Conservation (phyloP, 1,140 invertebrate genomes). For the Paralvinella palmiformis region DNA sequence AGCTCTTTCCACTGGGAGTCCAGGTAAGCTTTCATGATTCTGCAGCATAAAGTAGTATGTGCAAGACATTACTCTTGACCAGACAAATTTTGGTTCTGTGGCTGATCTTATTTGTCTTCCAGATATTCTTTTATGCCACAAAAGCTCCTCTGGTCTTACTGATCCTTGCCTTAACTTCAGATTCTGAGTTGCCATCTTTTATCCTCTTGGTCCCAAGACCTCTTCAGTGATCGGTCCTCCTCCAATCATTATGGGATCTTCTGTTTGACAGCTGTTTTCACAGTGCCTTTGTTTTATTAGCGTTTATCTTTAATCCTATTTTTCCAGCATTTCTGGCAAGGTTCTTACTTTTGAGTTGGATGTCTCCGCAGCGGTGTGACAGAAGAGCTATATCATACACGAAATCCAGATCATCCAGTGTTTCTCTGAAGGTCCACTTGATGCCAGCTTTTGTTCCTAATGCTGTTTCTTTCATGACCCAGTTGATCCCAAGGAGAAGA, state of each 20-base stretch:
- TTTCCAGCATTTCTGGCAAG: background rate
- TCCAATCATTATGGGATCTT: background rate
- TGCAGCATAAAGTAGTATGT: background rate
- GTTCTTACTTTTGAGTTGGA: background rate
- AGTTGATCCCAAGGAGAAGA: constrained; percentile 25
- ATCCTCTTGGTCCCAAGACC: background rate
- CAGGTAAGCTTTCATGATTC: constrained; percentile 1
- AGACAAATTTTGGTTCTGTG: background rate
- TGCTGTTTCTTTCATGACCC: constrained; percentile 18
- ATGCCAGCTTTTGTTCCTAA: constrained; percentile 18
- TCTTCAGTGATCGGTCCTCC: background rate
- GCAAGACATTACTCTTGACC: background rate
- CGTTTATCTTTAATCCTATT: background rate
- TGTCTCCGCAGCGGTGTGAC: background rate
- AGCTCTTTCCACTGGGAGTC: too few relatives aligned
- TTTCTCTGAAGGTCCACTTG: constrained; percentile 14
- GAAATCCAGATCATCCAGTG: constrained; percentile 25
- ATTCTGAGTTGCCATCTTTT: constrained; percentile 1
- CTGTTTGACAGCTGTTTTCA: background rate
- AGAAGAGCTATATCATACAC: constrained; percentile 22
- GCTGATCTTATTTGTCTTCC: constrained; percentile 5
- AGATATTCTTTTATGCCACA: background rate
- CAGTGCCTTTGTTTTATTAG: constrained; percentile 1
- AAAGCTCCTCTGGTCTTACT: background rate
- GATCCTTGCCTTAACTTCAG: constrained; percentile 4